phyloP scores from a whole-genome alignment of 2,113 vertebrate species.

The Nothocercus julius region DNA sequence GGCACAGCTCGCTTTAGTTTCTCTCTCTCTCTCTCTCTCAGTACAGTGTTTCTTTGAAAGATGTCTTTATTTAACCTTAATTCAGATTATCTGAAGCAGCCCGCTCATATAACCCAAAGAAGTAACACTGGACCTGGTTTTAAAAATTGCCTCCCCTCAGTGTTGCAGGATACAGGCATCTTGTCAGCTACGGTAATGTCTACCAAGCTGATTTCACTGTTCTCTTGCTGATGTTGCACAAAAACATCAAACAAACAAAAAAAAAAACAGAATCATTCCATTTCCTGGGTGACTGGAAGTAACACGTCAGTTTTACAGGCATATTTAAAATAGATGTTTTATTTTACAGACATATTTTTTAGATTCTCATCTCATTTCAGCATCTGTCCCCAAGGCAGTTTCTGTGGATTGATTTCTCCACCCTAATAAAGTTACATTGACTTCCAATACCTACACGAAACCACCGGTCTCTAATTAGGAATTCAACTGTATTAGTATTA shows the following conservation, averaged over 20 bases:
- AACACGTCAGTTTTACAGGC: neutral
- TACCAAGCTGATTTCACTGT: neutral
- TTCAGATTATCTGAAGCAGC: neutral
- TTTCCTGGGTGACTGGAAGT: neutral
- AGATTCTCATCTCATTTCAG: neutral
- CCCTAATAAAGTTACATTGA: neutral
- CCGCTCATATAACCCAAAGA: neutral
- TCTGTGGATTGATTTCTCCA: neutral
- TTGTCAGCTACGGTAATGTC: neutral
- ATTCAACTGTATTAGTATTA: slow-evolving; percentile 45
- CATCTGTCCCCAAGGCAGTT: neutral
- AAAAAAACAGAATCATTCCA: neutral
- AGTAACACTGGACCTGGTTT: neutral
- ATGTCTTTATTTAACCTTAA: slow-evolving; percentile 2
- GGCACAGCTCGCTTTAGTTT: neutral
- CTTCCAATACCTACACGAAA: slow-evolving; percentile 1
- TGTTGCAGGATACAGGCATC: neutral
- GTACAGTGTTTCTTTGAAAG: neutral
- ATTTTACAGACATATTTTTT: neutral
- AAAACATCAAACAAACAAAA: neutral
- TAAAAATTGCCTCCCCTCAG: neutral
- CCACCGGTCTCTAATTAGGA: slow-evolving; percentile 25
- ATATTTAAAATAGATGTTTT: neutral
- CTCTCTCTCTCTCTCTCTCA: neutral
- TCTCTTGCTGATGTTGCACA: neutral